These are phyloP conservation scores for Agrypnia vestita DNA, from an alignment of 1,140 invertebrate species.

Conservation along the genomic window DNA sequence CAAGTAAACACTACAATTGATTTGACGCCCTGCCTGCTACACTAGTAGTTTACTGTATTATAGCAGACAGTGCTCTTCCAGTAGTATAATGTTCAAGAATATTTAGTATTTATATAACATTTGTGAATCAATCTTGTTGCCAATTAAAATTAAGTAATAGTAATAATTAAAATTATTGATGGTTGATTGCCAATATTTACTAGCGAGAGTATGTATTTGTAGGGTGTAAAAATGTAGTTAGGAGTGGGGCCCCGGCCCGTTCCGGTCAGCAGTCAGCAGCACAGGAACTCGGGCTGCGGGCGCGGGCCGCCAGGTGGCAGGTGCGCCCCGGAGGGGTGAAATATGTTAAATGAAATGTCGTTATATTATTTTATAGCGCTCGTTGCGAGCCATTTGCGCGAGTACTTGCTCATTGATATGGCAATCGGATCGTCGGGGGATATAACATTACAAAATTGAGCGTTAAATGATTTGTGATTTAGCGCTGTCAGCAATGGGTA, in stretches of 20 bases:
- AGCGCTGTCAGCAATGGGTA: too few species aligned
- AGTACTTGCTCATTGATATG: slow-evolving; percentile 13
- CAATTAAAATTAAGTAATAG: too few species aligned
- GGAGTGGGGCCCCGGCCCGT: background rate
- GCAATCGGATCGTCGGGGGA: background rate
- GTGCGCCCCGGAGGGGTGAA: slow-evolving; percentile 41
- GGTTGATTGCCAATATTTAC: background rate
- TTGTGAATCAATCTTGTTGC: too few species aligned
- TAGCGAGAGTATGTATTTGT: background rate
- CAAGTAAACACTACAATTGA: too few species aligned
- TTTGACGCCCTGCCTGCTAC: too few species aligned
- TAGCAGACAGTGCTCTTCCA: too few species aligned
- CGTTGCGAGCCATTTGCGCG: slow-evolving; percentile 5
- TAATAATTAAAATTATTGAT: background rate
- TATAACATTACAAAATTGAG: too few species aligned
- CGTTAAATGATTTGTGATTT: too few species aligned
- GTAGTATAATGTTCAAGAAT: too few species aligned
- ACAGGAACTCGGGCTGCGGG: slow-evolving; percentile 22
- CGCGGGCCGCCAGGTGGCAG: background rate
- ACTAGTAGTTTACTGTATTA: too few species aligned
- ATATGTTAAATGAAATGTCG: slow-evolving; percentile 48
- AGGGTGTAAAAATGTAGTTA: background rate
- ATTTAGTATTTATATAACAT: too few species aligned
- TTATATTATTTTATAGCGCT: slow-evolving; percentile 17
- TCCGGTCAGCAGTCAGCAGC: slow-evolving; percentile 12